These are phyloP conservation scores for Tor tambroides DNA, from an alignment of 2,113 vertebrate genomes.

Conservation along the genomic window DNA sequence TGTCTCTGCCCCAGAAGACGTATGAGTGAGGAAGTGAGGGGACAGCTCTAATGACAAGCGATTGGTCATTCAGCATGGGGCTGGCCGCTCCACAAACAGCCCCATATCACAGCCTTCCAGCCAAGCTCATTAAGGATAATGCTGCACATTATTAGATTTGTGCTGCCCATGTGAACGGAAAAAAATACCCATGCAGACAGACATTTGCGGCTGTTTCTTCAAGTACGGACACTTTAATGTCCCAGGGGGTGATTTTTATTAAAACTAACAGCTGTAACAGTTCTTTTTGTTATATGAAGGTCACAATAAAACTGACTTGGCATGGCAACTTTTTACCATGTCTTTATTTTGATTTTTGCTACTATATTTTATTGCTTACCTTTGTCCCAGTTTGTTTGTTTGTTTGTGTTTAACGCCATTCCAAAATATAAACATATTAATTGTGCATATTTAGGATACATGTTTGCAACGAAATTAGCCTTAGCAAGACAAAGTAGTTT, in stretches of 20 bases:
- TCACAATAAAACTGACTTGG: background rate
- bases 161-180: slow-evolving; percentile 62
- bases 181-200: slow-evolving; percentile 80
- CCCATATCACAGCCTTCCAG: slow-evolving; percentile 38
- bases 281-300: background rate
- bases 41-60: slow-evolving; percentile 77
- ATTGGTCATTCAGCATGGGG: slow-evolving; percentile 77
- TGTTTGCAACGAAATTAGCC: background rate
- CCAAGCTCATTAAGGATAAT: slow-evolving; percentile 80
- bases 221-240: slow-evolving; percentile 59
- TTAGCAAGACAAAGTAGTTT: background rate
- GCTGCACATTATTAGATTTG: slow-evolving; percentile 81
- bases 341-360: background rate
- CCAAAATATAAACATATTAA: background rate
- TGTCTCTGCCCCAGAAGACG: slow-evolving; percentile 70
- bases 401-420: no score
- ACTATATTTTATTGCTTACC: background rate
- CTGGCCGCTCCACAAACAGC: slow-evolving; percentile 51
- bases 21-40: slow-evolving; percentile 76
- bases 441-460: background rate
- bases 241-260: slow-evolving; percentile 25
- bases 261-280: background rate
- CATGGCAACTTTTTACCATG: background rate
- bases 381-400: background rate
- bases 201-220: background rate